phyloP scores from a whole-genome alignment of 2,888 invertebrate genomes.

The Archips crataeganus region DNA sequence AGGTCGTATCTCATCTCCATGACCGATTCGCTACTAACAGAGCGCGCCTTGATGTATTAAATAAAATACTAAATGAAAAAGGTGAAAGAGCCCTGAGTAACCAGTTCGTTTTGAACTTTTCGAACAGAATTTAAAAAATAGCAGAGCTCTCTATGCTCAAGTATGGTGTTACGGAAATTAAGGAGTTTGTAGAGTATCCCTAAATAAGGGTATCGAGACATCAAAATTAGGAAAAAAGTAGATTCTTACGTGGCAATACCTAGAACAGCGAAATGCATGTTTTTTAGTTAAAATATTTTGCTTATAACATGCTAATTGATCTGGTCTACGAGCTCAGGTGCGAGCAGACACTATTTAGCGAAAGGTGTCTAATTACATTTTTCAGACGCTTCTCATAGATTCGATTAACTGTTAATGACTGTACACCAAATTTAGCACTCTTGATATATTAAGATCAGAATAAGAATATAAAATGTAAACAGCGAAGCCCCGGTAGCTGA shows the following conservation, averaged over 20 bases:
- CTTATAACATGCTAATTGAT: conserved; percentile 2
- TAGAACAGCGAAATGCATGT: neutral
- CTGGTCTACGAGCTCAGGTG: conserved; percentile 5
- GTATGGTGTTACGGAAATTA: neutral
- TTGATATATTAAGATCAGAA: conserved; percentile 50
- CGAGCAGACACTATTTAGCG: conserved; percentile 13
- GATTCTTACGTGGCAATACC: neutral
- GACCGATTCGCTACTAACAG: conserved; percentile 31
- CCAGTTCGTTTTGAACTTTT: neutral
- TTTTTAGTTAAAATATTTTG: conserved; percentile 3
- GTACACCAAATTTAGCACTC: conserved; percentile 35
- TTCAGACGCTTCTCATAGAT: conserved; percentile 10
- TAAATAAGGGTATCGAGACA: neutral
- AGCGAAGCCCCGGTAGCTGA: conserved; percentile 46
- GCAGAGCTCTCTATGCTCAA: neutral
- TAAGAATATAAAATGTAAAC: conserved; percentile 57
- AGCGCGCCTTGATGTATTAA: conserved; percentile 13
- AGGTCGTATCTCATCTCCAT: conserved; percentile 21
- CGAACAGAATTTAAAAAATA: neutral
- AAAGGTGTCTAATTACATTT: neutral
- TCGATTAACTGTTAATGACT: conserved; percentile 5
- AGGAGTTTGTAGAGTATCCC: neutral
- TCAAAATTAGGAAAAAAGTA: neutral
- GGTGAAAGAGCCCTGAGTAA: neutral
- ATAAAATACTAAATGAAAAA: neutral